These are phyloP conservation scores for Jaculus jaculus DNA, from an alignment of 2,113 vertebrate genomes.

Conservation along the genomic window DNA sequence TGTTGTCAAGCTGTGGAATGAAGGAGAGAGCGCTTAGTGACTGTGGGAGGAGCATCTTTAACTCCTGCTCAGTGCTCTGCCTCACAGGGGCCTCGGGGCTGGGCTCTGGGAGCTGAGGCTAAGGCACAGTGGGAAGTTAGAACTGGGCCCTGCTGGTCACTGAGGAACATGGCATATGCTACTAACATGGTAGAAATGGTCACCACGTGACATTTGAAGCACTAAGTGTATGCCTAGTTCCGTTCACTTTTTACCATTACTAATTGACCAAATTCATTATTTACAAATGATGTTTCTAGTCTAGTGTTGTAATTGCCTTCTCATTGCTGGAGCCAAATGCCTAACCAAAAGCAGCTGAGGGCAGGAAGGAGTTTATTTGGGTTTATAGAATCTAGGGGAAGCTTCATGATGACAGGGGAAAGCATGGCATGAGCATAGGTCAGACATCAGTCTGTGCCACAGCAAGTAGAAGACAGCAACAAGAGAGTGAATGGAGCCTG, in stretches of 20 bases:
- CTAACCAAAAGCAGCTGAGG: too few relatives aligned
- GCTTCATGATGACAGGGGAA: too few relatives aligned
- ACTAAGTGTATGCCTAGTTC: background rate
- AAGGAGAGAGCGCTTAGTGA: background rate
- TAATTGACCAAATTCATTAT: background rate
- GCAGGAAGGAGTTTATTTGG: too few relatives aligned
- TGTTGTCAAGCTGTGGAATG: background rate
- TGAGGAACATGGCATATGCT: background rate
- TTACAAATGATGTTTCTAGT: conserved; percentile 5
- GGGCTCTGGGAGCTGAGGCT: background rate
- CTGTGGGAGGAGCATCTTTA: background rate
- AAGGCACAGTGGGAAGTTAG: background rate
- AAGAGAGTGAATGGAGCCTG: too few relatives aligned
- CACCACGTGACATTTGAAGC: background rate
- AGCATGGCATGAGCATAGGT: too few relatives aligned
- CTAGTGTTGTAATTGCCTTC: too few relatives aligned
- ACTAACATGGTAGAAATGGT: background rate
- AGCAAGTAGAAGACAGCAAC: too few relatives aligned
- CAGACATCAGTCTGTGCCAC: too few relatives aligned
- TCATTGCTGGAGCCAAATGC: too few relatives aligned
- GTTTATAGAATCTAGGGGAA: too few relatives aligned
- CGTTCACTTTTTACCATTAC: background rate
- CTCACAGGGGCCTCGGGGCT: background rate
- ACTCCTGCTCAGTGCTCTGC: background rate
- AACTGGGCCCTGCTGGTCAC: background rate